Evolutionary conservation across 1,140 invertebrate genomes (phyloP).

Genomic region (Caenorhabditis inopinata): DNA sequence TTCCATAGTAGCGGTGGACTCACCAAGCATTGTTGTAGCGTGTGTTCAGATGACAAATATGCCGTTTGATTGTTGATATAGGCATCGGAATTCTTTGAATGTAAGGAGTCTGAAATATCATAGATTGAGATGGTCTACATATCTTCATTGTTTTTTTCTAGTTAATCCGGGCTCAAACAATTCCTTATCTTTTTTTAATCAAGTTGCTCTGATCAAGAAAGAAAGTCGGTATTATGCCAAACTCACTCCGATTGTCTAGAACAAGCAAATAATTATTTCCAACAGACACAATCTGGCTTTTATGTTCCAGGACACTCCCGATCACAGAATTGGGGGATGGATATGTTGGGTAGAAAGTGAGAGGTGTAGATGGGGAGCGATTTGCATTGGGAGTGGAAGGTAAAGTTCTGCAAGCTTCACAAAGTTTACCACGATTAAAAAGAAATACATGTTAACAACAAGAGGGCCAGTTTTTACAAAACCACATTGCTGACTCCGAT

Average conservation of each 20-base stretch:
- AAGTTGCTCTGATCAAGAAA: no score
- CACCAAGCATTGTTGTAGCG: no score
- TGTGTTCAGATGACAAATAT: not conserved
- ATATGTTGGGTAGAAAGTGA: not conserved
- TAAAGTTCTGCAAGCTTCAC: not conserved
- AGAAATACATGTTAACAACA: no score
- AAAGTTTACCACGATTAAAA: no score
- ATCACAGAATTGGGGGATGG: conserved; percentile 4
- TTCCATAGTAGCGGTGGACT: no score
- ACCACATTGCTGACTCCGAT: no score
- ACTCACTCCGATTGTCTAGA: conserved; percentile 2
- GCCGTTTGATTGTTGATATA: not conserved
- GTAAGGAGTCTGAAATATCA: not conserved
- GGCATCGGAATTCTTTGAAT: not conserved
- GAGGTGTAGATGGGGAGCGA: not conserved
- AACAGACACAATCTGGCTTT: not conserved
- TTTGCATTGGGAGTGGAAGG: not conserved
- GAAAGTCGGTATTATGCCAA: no score
- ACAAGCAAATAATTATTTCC: conserved; percentile 9
- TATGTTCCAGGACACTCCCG: not conserved
- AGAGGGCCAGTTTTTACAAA: no score
- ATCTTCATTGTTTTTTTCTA: no score
- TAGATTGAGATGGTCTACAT: no score
- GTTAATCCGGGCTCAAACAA: no score
- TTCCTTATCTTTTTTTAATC: no score